Evolutionary conservation across 2,888 invertebrate species (phyloP).

Genomic region (Morinoia aosen): DNA sequence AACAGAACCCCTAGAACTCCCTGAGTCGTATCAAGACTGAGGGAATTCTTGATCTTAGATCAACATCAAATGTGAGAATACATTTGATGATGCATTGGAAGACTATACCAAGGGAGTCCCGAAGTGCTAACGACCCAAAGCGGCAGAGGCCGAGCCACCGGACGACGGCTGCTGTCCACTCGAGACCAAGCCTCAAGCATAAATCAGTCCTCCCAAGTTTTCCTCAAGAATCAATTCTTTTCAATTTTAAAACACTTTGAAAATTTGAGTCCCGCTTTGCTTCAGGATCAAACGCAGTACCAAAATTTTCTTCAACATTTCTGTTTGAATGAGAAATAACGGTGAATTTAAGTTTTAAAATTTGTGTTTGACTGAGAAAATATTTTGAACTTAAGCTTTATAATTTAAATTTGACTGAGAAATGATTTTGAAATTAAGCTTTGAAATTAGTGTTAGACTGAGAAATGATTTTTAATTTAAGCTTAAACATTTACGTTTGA

Average conservation of each 20-base stretch:
- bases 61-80: background rate
- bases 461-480: too few species aligned
- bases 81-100: background rate
- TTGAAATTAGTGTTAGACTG: too few species aligned
- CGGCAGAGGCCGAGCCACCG: background rate
- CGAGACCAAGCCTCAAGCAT: background rate
- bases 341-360: background rate
- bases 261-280: too few species aligned
- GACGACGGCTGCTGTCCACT: background rate
- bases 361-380: background rate
- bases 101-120: background rate
- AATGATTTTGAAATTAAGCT: too few species aligned
- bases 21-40: background rate
- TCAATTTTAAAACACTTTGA: too few species aligned
- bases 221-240: background rate
- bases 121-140: background rate
- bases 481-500: too few species aligned
- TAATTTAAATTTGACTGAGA: too few species aligned
- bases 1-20: background rate
- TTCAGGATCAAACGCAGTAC: background rate
- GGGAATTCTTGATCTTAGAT: background rate
- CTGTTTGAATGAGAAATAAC: background rate
- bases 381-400: too few species aligned
- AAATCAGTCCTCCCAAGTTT: background rate
- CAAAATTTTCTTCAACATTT: background rate